These are phyloP conservation scores for Tympanoctomys barrerae DNA, from an alignment of 2,797 vertebrate species.

Conservation along the genomic window DNA sequence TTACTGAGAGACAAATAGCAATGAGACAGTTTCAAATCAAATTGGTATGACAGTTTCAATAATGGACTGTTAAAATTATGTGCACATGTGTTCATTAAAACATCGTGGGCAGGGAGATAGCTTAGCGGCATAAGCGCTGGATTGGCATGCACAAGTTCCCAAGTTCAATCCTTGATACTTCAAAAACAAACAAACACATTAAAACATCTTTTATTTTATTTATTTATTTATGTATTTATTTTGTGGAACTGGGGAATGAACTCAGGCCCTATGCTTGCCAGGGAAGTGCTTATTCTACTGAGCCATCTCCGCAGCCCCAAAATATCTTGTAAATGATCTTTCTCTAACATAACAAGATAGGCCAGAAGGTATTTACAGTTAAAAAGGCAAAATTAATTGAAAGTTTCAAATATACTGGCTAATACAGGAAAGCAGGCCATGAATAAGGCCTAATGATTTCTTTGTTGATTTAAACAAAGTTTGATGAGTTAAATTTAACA, in stretches of 20 bases:
- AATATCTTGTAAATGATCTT: constrained; percentile 40
- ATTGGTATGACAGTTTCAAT: background rate
- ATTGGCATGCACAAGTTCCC: too few relatives aligned
- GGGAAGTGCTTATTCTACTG: too few relatives aligned
- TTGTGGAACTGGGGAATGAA: too few relatives aligned
- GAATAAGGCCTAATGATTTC: background rate
- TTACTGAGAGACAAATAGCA: too few relatives aligned
- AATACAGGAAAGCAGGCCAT: background rate
- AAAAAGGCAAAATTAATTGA: constrained; percentile 55
- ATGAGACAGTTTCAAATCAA: too few relatives aligned
- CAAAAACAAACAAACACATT: background rate
- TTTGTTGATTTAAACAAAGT: background rate
- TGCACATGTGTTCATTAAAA: constrained; percentile 23
- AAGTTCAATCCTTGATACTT: too few relatives aligned
- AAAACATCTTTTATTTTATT: background rate
- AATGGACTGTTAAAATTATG: constrained; percentile 14
- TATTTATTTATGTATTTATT: too few relatives aligned
- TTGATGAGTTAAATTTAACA: constrained; percentile 29
- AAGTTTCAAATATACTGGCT: background rate
- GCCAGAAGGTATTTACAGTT: constrained; percentile 39
- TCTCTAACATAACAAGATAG: constrained; percentile 35
- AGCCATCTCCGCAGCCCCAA: background rate
- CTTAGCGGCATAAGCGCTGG: too few relatives aligned
- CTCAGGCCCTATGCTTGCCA: too few relatives aligned
- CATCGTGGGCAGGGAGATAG: background rate